These are phyloP conservation scores for Isaurus tuberculatus DNA, from an alignment of 92 coral and sea anemone species.

Conservation along the genomic window DNA sequence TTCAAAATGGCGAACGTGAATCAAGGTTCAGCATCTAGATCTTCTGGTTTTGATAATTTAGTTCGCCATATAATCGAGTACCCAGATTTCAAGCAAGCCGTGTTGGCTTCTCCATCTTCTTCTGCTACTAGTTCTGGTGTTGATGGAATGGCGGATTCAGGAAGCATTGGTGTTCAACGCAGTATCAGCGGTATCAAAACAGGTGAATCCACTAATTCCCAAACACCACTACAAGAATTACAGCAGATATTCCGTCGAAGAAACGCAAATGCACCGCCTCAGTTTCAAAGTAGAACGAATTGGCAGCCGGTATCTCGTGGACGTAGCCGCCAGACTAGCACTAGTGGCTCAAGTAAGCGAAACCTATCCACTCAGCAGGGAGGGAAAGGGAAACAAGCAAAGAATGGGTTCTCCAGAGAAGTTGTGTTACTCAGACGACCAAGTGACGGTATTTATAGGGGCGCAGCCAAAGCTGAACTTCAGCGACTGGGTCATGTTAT, in stretches of 20 bases:
- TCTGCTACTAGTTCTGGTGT: too few relatives aligned
- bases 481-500: conserved; percentile 67
- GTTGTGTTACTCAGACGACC: conserved; percentile 56
- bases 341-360: conserved; percentile 17
- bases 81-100: conserved; percentile 41
- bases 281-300: background rate
- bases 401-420: conserved; percentile 46
- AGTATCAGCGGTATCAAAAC: too few relatives aligned
- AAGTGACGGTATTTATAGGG: conserved; percentile 41
- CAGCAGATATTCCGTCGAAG: conserved; percentile 31
- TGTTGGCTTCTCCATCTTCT: background rate
- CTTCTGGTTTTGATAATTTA: conserved; percentile 31
- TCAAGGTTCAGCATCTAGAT: background rate
- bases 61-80: conserved; percentile 30
- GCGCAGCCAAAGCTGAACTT: conserved; percentile 59
- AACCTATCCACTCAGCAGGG: conserved; percentile 24
- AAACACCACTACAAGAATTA: conserved; percentile 28
- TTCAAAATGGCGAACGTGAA: background rate
- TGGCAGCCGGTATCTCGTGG: too few relatives aligned
- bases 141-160: background rate
- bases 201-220: too few relatives aligned
- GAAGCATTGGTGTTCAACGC: conserved; percentile 13
- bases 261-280: conserved; percentile 25
- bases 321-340: conserved; percentile 1
- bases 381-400: conserved; percentile 29